These are phyloP conservation scores for Cheilosia soror DNA, from an alignment of 2,888 invertebrate genomes.

Conservation along the genomic window DNA sequence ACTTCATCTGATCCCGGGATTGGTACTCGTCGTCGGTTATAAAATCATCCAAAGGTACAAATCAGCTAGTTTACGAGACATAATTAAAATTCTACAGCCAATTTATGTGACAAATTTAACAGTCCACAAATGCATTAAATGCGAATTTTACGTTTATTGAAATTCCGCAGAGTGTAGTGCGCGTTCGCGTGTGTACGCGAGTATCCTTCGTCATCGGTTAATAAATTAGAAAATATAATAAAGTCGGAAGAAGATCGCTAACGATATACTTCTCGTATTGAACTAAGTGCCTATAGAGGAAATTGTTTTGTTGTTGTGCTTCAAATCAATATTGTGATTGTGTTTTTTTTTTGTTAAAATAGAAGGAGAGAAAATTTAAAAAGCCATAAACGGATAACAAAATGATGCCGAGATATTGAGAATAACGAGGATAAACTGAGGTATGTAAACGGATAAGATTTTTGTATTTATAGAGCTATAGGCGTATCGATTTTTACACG, in stretches of 20 bases:
- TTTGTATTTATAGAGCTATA: background rate
- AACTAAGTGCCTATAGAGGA: constrained; percentile 63
- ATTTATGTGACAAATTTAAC: constrained; percentile 74
- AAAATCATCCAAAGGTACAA: constrained; percentile 50
- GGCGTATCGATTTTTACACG: too few species aligned
- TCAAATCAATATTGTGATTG: constrained; percentile 12
- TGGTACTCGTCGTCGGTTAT: constrained; percentile 53
- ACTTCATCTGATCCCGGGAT: constrained; percentile 59
- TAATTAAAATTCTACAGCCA: constrained; percentile 67
- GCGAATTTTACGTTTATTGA: constrained; percentile 69
- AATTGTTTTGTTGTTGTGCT: constrained; percentile 23
- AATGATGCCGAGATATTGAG: background rate
- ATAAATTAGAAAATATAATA: constrained; percentile 53
- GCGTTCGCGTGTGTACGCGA: constrained; percentile 24
- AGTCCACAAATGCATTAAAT: constrained; percentile 66
- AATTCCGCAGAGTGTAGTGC: constrained; percentile 50
- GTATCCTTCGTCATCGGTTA: constrained; percentile 26
- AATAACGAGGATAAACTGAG: background rate
- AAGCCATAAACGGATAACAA: constrained; percentile 18
- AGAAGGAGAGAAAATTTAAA: background rate
- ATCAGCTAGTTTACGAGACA: constrained; percentile 17
- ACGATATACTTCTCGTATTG: constrained; percentile 32
- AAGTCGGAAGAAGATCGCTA: constrained; percentile 33
- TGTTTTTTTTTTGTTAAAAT: background rate
- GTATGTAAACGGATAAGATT: background rate